phyloP scores from a whole-genome alignment of 2,888 invertebrate species.

The Saturnia pavonia region DNA sequence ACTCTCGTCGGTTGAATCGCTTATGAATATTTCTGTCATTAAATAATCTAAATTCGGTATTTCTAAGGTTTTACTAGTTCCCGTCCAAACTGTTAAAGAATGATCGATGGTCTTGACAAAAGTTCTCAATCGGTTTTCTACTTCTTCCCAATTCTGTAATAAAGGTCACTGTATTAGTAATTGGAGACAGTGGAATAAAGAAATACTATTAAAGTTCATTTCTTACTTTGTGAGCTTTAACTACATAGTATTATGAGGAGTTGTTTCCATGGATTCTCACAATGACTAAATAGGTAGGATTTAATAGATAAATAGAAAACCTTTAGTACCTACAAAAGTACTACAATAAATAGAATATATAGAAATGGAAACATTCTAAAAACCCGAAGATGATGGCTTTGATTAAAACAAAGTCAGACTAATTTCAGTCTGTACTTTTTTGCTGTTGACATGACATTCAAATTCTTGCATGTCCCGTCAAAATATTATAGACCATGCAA shows the following conservation, averaged over 20 bases:
- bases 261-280: no score
- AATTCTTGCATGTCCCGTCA: no score
- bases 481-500: no score
- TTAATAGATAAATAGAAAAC: no score
- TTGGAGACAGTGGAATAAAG: background rate
- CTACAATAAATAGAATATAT: no score
- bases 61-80: constrained; percentile 34
- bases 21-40: constrained; percentile 23
- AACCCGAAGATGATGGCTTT: no score
- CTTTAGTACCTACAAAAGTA: no score
- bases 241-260: background rate
- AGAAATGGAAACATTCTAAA: no score
- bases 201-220: background rate
- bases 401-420: no score
- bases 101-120: constrained; percentile 34
- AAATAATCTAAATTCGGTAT: constrained; percentile 12
- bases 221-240: background rate
- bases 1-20: constrained; percentile 26
- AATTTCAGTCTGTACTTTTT: no score
- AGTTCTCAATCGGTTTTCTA: constrained; percentile 47
- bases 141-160: constrained; percentile 56
- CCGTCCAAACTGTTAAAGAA: constrained; percentile 47
- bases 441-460: no score
- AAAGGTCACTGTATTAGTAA: background rate
- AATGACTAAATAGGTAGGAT: no score